Conservation (phyloP, 2,797 vertebrate genomes). For the Danio aesculapii region DNA sequence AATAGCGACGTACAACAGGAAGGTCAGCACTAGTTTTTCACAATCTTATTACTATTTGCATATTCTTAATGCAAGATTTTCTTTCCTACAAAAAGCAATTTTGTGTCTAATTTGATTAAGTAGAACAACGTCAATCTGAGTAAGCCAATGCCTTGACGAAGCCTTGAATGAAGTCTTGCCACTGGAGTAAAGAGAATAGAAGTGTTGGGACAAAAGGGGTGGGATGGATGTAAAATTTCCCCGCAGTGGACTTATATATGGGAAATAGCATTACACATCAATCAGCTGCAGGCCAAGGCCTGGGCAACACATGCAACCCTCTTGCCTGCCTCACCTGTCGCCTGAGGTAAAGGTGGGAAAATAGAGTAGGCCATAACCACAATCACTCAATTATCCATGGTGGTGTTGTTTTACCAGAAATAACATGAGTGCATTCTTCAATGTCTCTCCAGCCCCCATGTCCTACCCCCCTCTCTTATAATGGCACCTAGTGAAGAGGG, state of each 20-base stretch:
- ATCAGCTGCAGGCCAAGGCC: slow-evolving; percentile 49
- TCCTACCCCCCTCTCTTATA: slow-evolving; percentile 65
- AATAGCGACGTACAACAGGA: too few species aligned
- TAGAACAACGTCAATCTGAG: too few species aligned
- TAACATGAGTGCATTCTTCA: slow-evolving; percentile 53
- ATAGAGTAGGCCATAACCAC: slow-evolving; percentile 57
- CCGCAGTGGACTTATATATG: slow-evolving; percentile 25
- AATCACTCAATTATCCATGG: slow-evolving; percentile 70
- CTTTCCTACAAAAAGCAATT: too few species aligned
- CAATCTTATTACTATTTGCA: too few species aligned
- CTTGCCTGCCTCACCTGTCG: slow-evolving; percentile 45
- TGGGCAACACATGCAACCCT: slow-evolving; percentile 22
- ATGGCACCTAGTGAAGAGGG: slow-evolving; percentile 73
- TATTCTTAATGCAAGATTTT: too few species aligned
- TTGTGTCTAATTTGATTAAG: too few species aligned
- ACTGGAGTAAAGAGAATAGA: neutral
- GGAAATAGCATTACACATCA: slow-evolving; percentile 55
- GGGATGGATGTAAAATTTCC: slow-evolving; percentile 37
- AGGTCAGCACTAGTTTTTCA: too few species aligned
- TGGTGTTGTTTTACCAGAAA: slow-evolving; percentile 62
- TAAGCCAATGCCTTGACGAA: too few species aligned
- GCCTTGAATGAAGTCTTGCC: too few species aligned
- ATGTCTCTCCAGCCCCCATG: slow-evolving; percentile 32
- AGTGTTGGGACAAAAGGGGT: neutral
- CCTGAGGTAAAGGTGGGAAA: slow-evolving; percentile 65